Evolutionary conservation across 2,888 invertebrate genomes (phyloP).

Genomic region (Pristionchus exspectatus): DNA sequence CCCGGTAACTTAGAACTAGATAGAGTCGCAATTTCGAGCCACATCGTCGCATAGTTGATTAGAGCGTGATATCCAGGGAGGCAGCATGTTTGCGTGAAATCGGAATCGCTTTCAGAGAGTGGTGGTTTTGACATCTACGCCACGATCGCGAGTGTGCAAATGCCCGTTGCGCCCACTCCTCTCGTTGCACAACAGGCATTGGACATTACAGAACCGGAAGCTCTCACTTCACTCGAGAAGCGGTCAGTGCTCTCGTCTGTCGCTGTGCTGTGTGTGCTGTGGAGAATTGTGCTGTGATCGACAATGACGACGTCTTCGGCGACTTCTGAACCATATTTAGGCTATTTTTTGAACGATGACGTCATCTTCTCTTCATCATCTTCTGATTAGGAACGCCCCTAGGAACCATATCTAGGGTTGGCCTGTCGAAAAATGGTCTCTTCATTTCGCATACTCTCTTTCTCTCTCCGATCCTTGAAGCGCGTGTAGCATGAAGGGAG

Average conservation of each 20-base stretch:
- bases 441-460: no score
- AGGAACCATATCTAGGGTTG: no score
- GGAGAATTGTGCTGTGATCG: not conserved
- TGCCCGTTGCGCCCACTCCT: not conserved
- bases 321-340: not conserved
- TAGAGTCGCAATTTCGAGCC: no score
- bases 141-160: constrained; percentile 17
- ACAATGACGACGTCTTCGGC: not conserved
- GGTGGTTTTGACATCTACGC: constrained; percentile 44
- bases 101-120: not conserved
- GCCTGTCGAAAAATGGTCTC: no score
- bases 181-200: not conserved
- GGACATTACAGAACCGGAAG: constrained; percentile 37
- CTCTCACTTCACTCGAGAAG: constrained; percentile 10
- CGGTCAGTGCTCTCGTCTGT: constrained; percentile 38
- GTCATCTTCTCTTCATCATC: not conserved
- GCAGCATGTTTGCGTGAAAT: not conserved
- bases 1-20: not conserved
- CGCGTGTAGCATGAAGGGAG: no score
- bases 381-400: not conserved
- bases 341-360: not conserved
- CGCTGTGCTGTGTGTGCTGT: constrained; percentile 11
- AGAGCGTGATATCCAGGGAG: no score
- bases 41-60: no score
- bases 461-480: no score